Percentiles rank a stretch among this genome's conserved stretches.
Conservation (phyloP, 2,888 invertebrate genomes). For the Crocallis elinguaria region DNA sequence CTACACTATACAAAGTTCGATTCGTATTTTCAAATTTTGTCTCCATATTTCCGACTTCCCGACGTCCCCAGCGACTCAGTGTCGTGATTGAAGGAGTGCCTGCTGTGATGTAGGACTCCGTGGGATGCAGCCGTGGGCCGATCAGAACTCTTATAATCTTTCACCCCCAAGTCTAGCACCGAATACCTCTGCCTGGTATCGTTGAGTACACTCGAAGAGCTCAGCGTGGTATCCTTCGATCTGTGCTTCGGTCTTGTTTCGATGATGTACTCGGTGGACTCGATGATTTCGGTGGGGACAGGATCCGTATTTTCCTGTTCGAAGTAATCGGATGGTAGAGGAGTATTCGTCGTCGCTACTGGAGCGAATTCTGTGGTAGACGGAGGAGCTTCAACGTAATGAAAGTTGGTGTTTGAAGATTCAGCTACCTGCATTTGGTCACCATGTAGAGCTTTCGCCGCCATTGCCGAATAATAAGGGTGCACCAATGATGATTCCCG, state of each 20-base stretch:
- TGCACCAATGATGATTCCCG: conserved; percentile 67
- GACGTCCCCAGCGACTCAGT: conserved; percentile 47
- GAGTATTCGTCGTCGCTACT: conserved; percentile 50
- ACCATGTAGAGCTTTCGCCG: conserved; percentile 62
- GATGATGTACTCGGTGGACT: conserved; percentile 40
- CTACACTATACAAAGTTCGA: conserved; percentile 42
- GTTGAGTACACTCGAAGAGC: conserved; percentile 31
- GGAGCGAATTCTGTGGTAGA: conserved; percentile 50
- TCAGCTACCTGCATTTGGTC: conserved; percentile 63
- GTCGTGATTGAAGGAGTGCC: conserved; percentile 42
- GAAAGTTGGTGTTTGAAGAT: conserved; percentile 71
- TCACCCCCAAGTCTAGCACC: conserved; percentile 43
- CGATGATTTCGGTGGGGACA: conserved; percentile 45
- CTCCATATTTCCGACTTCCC: conserved; percentile 74
- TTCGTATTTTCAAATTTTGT: conserved; percentile 54
- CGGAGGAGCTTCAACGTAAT: conserved; percentile 66
- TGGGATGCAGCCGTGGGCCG: conserved; percentile 33
- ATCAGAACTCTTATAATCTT: conserved; percentile 39
- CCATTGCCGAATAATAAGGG: conserved; percentile 70
- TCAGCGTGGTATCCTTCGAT: conserved; percentile 36
- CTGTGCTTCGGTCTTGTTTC: conserved; percentile 43
- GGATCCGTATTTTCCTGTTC: conserved; percentile 43
- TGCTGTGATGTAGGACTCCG: conserved; percentile 36
- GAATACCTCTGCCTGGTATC: conserved; percentile 48
- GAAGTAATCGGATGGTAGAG: conserved; percentile 41